Percentiles rank a stretch among this genome's conserved stretches.
These are phyloP conservation scores for Cyclargus thomasi DNA, from an alignment of 1,140 invertebrate genomes.

Conservation along the genomic window DNA sequence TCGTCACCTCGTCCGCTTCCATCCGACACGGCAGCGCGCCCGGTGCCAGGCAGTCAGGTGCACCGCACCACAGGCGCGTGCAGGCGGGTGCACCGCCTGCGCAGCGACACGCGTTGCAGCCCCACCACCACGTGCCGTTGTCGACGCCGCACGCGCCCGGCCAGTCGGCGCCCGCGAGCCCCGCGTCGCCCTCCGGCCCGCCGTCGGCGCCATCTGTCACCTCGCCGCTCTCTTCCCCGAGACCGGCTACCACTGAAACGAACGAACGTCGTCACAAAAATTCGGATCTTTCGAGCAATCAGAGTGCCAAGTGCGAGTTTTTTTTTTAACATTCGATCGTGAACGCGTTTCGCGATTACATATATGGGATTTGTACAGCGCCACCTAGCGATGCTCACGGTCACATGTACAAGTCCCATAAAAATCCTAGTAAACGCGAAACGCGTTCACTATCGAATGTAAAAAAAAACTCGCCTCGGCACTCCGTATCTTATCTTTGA, in stretches of 20 bases:
- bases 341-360: too few relatives aligned
- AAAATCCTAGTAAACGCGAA: too few relatives aligned
- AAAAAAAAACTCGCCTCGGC: too few relatives aligned
- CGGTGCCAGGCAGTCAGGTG: slow-evolving; percentile 83
- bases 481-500: too few relatives aligned
- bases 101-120: slow-evolving; percentile 90
- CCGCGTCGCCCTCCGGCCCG: slow-evolving; percentile 87
- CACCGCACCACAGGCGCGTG: slow-evolving; percentile 90
- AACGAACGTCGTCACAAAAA: not conserved
- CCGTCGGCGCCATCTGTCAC: slow-evolving; percentile 80
- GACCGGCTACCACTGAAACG: slow-evolving; percentile 47
- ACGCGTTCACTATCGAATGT: too few relatives aligned
- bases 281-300: not conserved
- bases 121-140: slow-evolving; percentile 80
- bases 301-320: too few relatives aligned
- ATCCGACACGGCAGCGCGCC: slow-evolving; percentile 74
- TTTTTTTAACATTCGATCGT: too few relatives aligned
- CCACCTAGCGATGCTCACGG: too few relatives aligned
- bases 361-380: too few relatives aligned
- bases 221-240: slow-evolving; percentile 84
- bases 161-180: slow-evolving; percentile 56
- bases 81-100: slow-evolving; percentile 83
- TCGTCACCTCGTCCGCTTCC: slow-evolving; percentile 67
- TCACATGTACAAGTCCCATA: too few relatives aligned
- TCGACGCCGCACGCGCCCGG: slow-evolving; percentile 41